Base-by-base conservation (phyloP, 23 tunicate species). In the Styela clava region DNA sequence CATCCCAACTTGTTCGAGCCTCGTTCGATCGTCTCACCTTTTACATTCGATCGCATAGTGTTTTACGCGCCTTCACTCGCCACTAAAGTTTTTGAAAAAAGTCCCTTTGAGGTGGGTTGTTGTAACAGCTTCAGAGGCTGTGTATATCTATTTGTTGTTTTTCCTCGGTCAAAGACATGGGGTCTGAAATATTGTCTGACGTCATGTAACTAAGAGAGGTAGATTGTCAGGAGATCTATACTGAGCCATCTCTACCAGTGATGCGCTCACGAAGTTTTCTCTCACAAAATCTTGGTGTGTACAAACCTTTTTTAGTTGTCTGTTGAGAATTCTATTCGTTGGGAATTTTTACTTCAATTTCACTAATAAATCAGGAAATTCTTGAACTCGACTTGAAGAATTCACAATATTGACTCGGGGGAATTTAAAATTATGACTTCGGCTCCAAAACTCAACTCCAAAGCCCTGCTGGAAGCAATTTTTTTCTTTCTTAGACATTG, bases 1-100 rank as follows among this genome's bases (percentile, higher is more conserved):
- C 99, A 95, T 78, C 99, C 99, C 23, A 90, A 95, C 79, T 68
- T 95, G 51, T 90, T 95, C 62, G 99, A 95, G 65, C 91, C 99
- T 32, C 88, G 99, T 1, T 91, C 99, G 18, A 90, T 90, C 74
- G 84, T 89, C 2, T 87, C 96, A 2, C 79, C 99, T 3, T 95
- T 95, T 61, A 63, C 80, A 1, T 63, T 84, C 35, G 52, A 69
- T 31, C 86, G 84, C 1, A 37, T 93, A 18, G 29, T 16, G 1
- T 80, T 69, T 68, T 63, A 27, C 33, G 64, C 61, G 3, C 87
- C 98, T 1, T 78, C 89, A 2, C 35, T 93, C n/a, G 81, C 81
- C 31, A 29, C 79, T 68, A 85, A 83, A 74, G 87, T 69, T 23
- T 22, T 83, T 73, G 85, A 82, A 51, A 87, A 87, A 81, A 62